Evolutionary conservation across 2,888 invertebrate species (phyloP).

Genomic region (Pandemis corylana): DNA sequence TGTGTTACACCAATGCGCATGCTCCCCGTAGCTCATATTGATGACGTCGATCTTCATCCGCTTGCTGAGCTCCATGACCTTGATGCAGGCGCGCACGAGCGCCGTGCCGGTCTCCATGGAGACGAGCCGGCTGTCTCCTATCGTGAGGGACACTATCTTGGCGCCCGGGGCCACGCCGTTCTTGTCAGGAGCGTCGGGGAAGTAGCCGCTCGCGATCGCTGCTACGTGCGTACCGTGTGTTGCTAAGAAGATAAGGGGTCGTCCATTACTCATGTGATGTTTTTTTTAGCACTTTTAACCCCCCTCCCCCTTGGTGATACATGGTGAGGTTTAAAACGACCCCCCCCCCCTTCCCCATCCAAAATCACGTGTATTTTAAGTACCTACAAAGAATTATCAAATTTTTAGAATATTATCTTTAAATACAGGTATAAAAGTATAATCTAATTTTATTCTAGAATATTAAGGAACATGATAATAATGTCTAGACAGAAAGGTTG

Average conservation of each 20-base stretch:
- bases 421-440: too few species aligned
- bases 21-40: conserved; percentile 99
- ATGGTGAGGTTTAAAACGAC: too few species aligned
- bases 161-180: conserved; percentile 99
- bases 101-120: conserved; percentile 99
- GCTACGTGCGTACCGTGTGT: conserved; percentile 99
- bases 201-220: conserved; percentile 96
- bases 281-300: too few species aligned
- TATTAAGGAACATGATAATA: too few species aligned
- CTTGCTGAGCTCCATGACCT: conserved; percentile 90
- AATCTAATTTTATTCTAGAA: too few species aligned
- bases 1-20: conserved; percentile 94
- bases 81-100: conserved; percentile 95
- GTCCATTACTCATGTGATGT: too few species aligned
- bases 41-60: conserved; percentile 91
- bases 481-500: too few species aligned
- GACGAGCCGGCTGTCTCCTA: conserved; percentile 96
- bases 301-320: too few species aligned
- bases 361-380: too few species aligned
- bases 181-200: conserved; percentile 92
- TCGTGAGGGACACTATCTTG: conserved; percentile 95
- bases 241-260: conserved; percentile 80
- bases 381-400: too few species aligned
- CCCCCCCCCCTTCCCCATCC: too few species aligned
- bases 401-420: too few species aligned